These are phyloP conservation scores for Cryptus viduatorius DNA, from an alignment of 2,888 invertebrate species.

Conservation along the genomic window DNA sequence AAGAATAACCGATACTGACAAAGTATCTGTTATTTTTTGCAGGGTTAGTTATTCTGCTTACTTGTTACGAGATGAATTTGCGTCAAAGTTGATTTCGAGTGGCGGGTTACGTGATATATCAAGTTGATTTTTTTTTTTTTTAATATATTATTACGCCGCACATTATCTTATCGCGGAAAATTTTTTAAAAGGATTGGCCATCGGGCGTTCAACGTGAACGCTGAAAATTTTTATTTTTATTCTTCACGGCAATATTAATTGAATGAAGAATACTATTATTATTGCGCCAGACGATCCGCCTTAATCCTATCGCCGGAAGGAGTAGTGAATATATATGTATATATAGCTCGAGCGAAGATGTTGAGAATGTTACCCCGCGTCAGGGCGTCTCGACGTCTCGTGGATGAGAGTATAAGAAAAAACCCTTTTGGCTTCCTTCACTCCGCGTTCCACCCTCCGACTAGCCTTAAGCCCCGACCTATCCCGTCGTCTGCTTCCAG, in stretches of 20 bases:
- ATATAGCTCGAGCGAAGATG: conserved; percentile 14
- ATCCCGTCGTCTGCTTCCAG: conserved; percentile 48
- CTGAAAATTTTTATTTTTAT: neutral
- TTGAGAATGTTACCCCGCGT: conserved; percentile 49
- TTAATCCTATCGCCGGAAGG: conserved; percentile 53
- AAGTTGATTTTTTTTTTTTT: too few relatives aligned
- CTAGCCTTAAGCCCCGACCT: conserved; percentile 64
- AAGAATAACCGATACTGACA: conserved; percentile 39
- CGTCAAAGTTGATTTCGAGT: too few relatives aligned
- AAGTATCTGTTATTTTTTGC: conserved; percentile 30
- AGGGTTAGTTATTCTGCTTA: neutral
- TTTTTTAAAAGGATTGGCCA: too few relatives aligned
- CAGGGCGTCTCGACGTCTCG: conserved; percentile 56
- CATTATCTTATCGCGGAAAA: too few relatives aligned
- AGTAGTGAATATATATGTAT: neutral
- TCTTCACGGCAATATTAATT: neutral
- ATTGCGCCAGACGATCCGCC: conserved; percentile 38
- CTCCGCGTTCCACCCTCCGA: conserved; percentile 42
- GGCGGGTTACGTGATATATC: too few relatives aligned
- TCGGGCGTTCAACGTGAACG: too few relatives aligned
- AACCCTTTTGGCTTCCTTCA: conserved; percentile 58
- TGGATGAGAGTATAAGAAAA: conserved; percentile 38
- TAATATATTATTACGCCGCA: too few relatives aligned
- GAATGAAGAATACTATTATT: conserved; percentile 1
- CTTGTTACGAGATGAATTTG: conserved; percentile 55